Percentiles rank a stretch among this genome's conserved stretches.
Conservation (phyloP, 1,140 invertebrate species). For the Leguminivora glycinivorella region DNA sequence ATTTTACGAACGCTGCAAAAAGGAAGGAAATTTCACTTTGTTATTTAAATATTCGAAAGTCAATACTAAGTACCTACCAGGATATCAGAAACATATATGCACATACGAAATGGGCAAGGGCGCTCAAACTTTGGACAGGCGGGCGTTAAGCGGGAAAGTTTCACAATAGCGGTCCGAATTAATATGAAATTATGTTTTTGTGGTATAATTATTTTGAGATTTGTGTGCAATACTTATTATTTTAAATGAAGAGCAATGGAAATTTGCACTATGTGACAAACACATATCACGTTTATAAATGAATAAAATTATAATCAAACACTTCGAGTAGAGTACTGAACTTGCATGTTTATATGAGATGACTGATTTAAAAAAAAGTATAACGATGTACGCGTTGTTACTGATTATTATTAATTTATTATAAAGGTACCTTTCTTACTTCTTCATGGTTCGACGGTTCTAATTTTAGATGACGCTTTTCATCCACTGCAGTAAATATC, state of each 20-base stretch:
- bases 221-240: background rate
- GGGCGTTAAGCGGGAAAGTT: conserved; percentile 19
- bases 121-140: conserved; percentile 9
- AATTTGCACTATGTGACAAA: background rate
- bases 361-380: too few relatives aligned
- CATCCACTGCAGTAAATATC: too few relatives aligned
- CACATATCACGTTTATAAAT: too few relatives aligned
- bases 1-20: background rate
- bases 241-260: background rate
- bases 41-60: background rate
- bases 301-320: too few relatives aligned
- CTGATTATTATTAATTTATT: too few relatives aligned
- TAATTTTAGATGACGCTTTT: too few relatives aligned
- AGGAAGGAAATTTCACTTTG: conserved; percentile 1
- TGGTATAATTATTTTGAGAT: background rate
- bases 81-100: conserved; percentile 5
- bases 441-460: too few relatives aligned
- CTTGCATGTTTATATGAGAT: too few relatives aligned
- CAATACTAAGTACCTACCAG: conserved; percentile 17
- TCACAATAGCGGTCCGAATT: background rate
- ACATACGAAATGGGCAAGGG: background rate
- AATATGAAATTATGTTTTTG: background rate
- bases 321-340: too few relatives aligned
- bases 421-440: too few relatives aligned
- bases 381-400: too few relatives aligned